A percentile compares a stretch with the other conserved stretches of the same genome.
Conservation (phyloP, 2,113 vertebrate genomes). For the Corythaeola cristata region DNA sequence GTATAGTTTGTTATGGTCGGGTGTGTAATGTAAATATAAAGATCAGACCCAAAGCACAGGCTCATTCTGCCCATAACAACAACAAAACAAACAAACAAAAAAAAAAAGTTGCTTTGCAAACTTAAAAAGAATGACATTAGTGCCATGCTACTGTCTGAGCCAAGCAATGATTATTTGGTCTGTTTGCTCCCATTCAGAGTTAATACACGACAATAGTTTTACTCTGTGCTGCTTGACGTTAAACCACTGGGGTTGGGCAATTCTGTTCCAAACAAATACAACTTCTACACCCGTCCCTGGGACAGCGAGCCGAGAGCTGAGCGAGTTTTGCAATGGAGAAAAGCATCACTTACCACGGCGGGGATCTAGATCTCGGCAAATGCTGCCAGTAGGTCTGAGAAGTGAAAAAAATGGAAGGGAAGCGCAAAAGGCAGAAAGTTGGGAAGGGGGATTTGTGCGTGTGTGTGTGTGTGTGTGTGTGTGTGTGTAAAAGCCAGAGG, state of each 20-base stretch:
- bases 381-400: constrained; percentile 70
- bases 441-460: constrained; percentile 29
- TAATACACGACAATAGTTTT: constrained; percentile 57
- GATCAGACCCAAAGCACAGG: constrained; percentile 4
- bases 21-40: constrained; percentile 48
- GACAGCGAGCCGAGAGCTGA: constrained; percentile 36
- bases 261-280: constrained; percentile 59
- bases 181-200: constrained; percentile 47
- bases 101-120: constrained; percentile 23
- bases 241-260: constrained; percentile 63
- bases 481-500: constrained; percentile 41
- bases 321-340: constrained; percentile 60
- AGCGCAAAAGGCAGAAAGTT: constrained; percentile 57
- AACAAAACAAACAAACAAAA: neutral
- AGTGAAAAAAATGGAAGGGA: constrained; percentile 59
- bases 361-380: constrained; percentile 73
- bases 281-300: constrained; percentile 53
- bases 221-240: constrained; percentile 55
- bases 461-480: neutral
- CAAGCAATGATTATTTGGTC: constrained; percentile 38
- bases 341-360: constrained; percentile 75
- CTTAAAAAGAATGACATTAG: constrained; percentile 8
- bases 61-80: neutral
- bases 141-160: constrained; percentile 11
- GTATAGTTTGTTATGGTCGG: constrained; percentile 37